Evolutionary conservation across 2,797 vertebrate species (phyloP), one percentile per base, ranked within the genome.

Genomic region (Apogon talboti): DNA sequence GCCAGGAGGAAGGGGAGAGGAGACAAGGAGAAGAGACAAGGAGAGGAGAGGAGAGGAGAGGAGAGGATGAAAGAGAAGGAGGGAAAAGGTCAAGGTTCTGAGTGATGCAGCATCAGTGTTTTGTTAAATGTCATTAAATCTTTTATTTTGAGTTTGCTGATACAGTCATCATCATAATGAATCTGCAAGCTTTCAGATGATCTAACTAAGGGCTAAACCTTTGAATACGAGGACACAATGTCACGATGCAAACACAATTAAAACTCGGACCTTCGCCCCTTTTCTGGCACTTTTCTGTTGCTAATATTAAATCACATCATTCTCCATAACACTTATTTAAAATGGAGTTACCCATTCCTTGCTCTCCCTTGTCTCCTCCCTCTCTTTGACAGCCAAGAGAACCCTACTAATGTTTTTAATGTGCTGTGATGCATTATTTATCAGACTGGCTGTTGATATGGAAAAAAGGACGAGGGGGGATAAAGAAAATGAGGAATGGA

Each of bases 371-470:
- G 0, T 74, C 85, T 81, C 86, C 85, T 81, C 86, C 73, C 74
- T 78, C 73, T 74, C 71, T 87, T 85, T 90, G 86, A 92, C 86
- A 87, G 85, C 78, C 82, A 86, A 82, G 87, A 90, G 90, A 92
- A 89, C 78, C 88, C 76, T 66, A 85, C 87, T 92, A 92, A 93
- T 91, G 90, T 92, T 92, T 94, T 92, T 91, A 94, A 94, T 92
- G 92, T 84, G 86, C 87, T 81, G 84, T 70, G 87, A 91, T 94
- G 92, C 90, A 94, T 94, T 93, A 93, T 94, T 94, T 93, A 93
- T 90, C 82, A 89, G 79, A 79, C 83, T 87, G 86, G 82, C 89
- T 90, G 90, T 90, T 93, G 92, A 91, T 91, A 88, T 82, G 77
- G 79, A 28, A 87, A 85, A 83, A 87, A 79, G 63, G 59, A 83